phyloP scores from a whole-genome alignment of 2,797 vertebrate species.

The Coranthus polyacanthus region DNA sequence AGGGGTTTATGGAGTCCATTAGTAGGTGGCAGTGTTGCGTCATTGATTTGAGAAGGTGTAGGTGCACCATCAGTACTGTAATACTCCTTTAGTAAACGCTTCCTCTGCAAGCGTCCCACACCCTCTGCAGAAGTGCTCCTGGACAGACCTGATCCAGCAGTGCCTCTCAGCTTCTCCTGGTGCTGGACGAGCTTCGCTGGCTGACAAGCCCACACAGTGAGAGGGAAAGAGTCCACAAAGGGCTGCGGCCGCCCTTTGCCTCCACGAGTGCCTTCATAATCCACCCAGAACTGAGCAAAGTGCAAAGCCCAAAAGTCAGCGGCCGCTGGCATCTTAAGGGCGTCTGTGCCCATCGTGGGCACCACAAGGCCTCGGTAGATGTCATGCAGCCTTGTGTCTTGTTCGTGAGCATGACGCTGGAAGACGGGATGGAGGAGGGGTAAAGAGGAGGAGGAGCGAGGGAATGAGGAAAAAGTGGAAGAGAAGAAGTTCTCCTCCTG shows the following conservation, averaged over 20 bases:
- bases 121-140: slow-evolving; percentile 90
- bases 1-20: slow-evolving; percentile 85
- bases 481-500: slow-evolving; percentile 92
- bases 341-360: slow-evolving; percentile 86
- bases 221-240: slow-evolving; percentile 96
- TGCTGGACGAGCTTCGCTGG: slow-evolving; percentile 88
- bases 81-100: slow-evolving; percentile 94
- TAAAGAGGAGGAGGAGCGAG: slow-evolving; percentile 82
- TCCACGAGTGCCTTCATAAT: slow-evolving; percentile 92
- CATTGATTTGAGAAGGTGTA: slow-evolving; percentile 42
- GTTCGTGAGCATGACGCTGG: slow-evolving; percentile 94
- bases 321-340: slow-evolving; percentile 92
- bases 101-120: slow-evolving; percentile 89
- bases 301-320: slow-evolving; percentile 94
- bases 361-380: slow-evolving; percentile 90
- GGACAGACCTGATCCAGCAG: slow-evolving; percentile 74
- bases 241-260: slow-evolving; percentile 92
- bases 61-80: slow-evolving; percentile 86
- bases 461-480: slow-evolving; percentile 86
- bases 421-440: slow-evolving; percentile 87
- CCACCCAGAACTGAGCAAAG: slow-evolving; percentile 98
- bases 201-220: slow-evolving; percentile 95
- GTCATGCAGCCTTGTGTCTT: slow-evolving; percentile 94
- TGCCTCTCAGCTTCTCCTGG: slow-evolving; percentile 81
- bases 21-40: slow-evolving; percentile 53